Percentiles rank a stretch among this genome's conserved stretches.
Evolutionary conservation across 2,797 vertebrate species (phyloP).

Genomic region (Moxostoma hubbsi): DNA sequence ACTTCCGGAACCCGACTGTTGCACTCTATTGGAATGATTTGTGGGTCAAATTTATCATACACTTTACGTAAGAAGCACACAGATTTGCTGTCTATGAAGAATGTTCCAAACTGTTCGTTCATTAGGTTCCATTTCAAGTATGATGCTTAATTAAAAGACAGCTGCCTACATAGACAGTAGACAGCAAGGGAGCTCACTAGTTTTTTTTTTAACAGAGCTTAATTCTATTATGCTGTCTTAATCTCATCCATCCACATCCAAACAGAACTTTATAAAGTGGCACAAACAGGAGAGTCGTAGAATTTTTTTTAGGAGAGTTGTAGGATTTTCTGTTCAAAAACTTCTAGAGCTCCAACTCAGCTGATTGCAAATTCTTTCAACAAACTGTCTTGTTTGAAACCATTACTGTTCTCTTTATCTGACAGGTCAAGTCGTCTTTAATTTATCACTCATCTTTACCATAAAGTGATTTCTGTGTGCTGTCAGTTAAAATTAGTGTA

Average conservation of each 20-base stretch:
- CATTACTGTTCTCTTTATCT: constrained; percentile 26
- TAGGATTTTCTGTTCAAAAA: neutral
- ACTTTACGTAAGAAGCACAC: no score
- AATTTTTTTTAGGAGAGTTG: neutral
- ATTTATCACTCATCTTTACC: constrained; percentile 45
- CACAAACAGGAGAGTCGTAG: neutral
- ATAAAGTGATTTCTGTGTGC: constrained; percentile 29
- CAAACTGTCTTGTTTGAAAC: constrained; percentile 36
- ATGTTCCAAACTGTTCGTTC: no score
- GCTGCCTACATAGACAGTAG: no score
- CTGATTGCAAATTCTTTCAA: constrained; percentile 26
- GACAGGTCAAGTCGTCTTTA: constrained; percentile 28
- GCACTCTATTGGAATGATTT: no score
- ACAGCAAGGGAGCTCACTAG: no score
- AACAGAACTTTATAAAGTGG: neutral
- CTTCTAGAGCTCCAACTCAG: neutral
- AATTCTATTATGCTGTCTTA: no score
- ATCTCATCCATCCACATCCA: neutral
- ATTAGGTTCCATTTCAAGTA: no score
- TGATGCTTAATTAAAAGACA: no score
- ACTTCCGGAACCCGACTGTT: no score
- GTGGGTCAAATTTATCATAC: no score
- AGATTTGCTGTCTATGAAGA: no score
- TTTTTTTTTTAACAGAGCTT: no score
- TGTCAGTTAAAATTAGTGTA: constrained; percentile 23